A percentile compares a stretch with the other conserved stretches of the same genome.
These are phyloP conservation scores for Sciurus niger DNA, from an alignment of 2,113 vertebrate species.

Conservation along the genomic window DNA sequence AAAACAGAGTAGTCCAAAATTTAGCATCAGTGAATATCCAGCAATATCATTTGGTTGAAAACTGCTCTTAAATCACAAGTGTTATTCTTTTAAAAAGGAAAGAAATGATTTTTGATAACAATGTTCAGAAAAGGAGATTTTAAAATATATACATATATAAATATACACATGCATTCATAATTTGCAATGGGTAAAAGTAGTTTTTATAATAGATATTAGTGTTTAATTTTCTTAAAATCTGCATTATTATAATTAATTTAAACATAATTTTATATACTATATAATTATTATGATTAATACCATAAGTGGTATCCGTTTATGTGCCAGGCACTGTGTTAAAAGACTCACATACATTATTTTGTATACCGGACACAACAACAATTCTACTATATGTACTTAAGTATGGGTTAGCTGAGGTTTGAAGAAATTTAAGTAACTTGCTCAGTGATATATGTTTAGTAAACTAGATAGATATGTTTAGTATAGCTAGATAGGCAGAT, in stretches of 20 bases:
- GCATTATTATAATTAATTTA: constrained; percentile 10
- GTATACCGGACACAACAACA: constrained; percentile 14
- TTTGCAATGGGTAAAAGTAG: not conserved
- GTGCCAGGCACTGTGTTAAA: not conserved
- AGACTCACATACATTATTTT: not conserved
- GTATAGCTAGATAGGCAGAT: not conserved
- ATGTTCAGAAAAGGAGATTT: not conserved
- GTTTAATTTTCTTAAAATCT: constrained; percentile 35
- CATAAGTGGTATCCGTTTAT: not conserved
- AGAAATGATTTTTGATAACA: constrained; percentile 12
- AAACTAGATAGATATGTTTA: not conserved
- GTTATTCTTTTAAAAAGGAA: constrained; percentile 42
- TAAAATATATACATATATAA: not conserved
- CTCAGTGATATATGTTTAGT: constrained; percentile 30
- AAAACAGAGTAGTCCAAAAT: not conserved
- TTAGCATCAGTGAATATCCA: not conserved
- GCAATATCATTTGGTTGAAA: constrained; percentile 50
- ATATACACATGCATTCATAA: not conserved
- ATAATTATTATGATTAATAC: constrained; percentile 51
- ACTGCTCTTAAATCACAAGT: not conserved
- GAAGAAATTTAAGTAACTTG: constrained; percentile 39
- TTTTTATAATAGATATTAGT: constrained; percentile 26
- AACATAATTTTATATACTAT: not conserved
- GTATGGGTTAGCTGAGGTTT: not conserved
- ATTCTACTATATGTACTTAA: constrained; percentile 34